These are phyloP conservation scores for Diogma glabrata DNA, from an alignment of 2,888 invertebrate species.

Conservation along the genomic window DNA sequence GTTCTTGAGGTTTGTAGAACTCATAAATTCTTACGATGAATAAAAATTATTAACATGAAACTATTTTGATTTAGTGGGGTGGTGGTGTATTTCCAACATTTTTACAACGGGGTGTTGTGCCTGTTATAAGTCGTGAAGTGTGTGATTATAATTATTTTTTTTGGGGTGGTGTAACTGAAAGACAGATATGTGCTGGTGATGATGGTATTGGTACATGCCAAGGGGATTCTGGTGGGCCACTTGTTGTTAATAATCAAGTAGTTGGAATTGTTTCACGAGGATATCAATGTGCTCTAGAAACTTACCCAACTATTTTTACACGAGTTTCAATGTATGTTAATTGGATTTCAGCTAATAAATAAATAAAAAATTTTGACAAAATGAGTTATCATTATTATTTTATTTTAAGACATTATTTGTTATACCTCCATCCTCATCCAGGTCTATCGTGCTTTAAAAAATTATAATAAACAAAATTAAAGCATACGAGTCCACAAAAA, in stretches of 20 bases:
- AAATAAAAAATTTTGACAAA: too few species aligned
- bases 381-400: too few species aligned
- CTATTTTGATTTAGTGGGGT: neutral
- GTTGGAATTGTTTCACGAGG: neutral
- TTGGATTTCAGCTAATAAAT: neutral
- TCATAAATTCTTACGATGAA: neutral
- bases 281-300: neutral
- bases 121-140: neutral
- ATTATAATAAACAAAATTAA: too few species aligned
- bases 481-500: too few species aligned
- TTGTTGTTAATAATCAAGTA: neutral
- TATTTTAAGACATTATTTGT: too few species aligned
- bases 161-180: neutral
- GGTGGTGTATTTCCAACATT: neutral
- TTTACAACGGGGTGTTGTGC: neutral
- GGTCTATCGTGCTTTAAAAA: too few species aligned
- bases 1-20: neutral
- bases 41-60: neutral
- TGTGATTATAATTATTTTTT: neutral
- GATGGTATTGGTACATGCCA: neutral
- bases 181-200: neutral
- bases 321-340: neutral
- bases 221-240: constrained; percentile 8
- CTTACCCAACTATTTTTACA: neutral
- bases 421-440: too few species aligned